Conservation (phyloP, 2,888 invertebrate genomes). For the Endomychus coccineus region DNA sequence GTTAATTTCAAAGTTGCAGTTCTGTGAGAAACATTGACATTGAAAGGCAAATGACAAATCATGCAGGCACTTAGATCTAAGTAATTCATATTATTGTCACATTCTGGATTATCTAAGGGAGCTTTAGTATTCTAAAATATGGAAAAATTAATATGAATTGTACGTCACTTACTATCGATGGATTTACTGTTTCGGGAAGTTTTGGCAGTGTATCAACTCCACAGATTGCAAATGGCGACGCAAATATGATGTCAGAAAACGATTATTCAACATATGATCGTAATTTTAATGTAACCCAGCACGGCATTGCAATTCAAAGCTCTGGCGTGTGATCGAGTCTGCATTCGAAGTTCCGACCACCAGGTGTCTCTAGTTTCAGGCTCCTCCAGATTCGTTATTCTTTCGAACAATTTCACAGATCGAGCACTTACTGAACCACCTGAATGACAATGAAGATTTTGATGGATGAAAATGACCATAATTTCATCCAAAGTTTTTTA, state of each 20-base stretch:
- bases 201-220: slow-evolving; percentile 23
- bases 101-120: too few relatives aligned
- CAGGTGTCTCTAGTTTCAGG: slow-evolving; percentile 88
- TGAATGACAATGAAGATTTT: too few relatives aligned
- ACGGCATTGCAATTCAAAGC: slow-evolving; percentile 92
- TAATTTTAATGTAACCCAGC: slow-evolving; percentile 86
- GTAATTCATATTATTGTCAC: too few relatives aligned
- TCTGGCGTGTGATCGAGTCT: slow-evolving; percentile 88
- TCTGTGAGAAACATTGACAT: slow-evolving; percentile 63
- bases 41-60: slow-evolving; percentile 79
- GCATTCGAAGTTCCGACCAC: slow-evolving; percentile 96
- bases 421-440: slow-evolving; percentile 78
- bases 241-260: slow-evolving; percentile 48
- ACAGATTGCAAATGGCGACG: slow-evolving; percentile 48
- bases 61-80: slow-evolving; percentile 26
- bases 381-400: slow-evolving; percentile 78
- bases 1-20: slow-evolving; percentile 66
- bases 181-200: too few relatives aligned
- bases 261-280: slow-evolving; percentile 85
- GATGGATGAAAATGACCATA: too few relatives aligned
- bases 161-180: too few relatives aligned
- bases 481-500: too few relatives aligned
- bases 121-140: slow-evolving; percentile 1
- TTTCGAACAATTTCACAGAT: slow-evolving; percentile 74
- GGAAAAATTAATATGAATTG: not conserved